Base-by-base conservation (phyloP, 2,797 vertebrate genomes). In the Varecia variegata region DNA sequence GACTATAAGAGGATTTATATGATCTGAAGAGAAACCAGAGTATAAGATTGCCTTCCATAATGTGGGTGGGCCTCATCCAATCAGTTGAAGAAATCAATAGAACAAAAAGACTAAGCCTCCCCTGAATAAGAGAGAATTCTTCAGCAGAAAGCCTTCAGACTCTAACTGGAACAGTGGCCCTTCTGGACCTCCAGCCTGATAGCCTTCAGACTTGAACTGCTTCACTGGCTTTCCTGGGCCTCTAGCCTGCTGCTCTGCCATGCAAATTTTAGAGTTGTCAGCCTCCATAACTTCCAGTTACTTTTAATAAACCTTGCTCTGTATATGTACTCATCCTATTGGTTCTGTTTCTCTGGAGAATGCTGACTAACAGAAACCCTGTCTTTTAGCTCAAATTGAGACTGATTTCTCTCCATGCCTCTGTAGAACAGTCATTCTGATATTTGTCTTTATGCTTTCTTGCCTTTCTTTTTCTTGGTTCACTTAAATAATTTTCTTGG, bases 401-500 rank as follows among this genome's bases (percentile, higher is more conserved):
- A 68, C 21, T 93, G 50, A 62, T 18, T 30, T 25, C 27, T 67
- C 56, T 83, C 25, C n/a, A 38, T 30, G 14, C 54, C 82, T 62
- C 74, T 54, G 25, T 18, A 32, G 52, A 88, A 85, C 11, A 67
- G 40, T 65, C 62, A 65, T n/a, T n/a, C 62, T 65, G 15, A 65
- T 54, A 68, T 62, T 73, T 92, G 30, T 2, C 21, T 56, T 89
- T 82, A 90, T 45, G 40, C 40, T 82, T 35, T 79, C 71, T 65
- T 91, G 58, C 47, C 25, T 83, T 90, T 40, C 18, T 86, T 95
- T 93, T 79, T 50, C 27, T 86, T 77, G 14, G 30, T 86, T 81
- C 84, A 80, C 38, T 65, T 65, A 85, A 65, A 18, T 56, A 52
- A 79, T 96, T 88, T 97, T 74, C 65, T 73, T 87, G 50, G 25